Base-by-base conservation (phyloP, 2,888 invertebrate genomes). In the Branchinecta sandiegonensis region DNA sequence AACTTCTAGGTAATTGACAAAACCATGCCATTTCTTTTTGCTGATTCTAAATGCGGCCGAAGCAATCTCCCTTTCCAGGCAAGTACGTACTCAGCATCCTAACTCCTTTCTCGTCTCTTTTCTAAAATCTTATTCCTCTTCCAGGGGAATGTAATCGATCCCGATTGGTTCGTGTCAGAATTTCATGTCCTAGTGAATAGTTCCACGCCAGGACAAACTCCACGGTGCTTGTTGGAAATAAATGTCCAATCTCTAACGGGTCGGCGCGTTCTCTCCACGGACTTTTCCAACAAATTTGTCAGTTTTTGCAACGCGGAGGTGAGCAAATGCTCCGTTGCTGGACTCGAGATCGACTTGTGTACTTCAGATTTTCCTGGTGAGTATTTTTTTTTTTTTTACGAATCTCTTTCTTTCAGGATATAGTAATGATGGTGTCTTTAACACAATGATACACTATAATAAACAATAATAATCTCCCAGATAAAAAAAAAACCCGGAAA, bases 121-220 rank as follows among this genome's bases (percentile, higher is more conserved):
- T 10, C 63, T 56, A 10, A 56, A 10, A 10, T 17, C 8, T 10
- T 56, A 8, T 37, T 37, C 37, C 63, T 56, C 23, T 56, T 56
- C 63, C 63, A 56, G 63, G 63, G 63, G 9, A 23, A 56, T n/a
- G n/a, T 56, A 23, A n/a, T 56, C 23, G 63, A 56, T 56, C 63
- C 63, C n/a, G 63, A 56, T 23, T 56, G 63, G 63, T 56, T 23
- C 23, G 63, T 56, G 23, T 9, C n/a, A 10, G 63, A 56, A 23
- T 56, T 56, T 56, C n/a, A n/a, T 56, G 63, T 56, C 63, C n/a
- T 23, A 8, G n/a, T 56, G n/a, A 23, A 56, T 23, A 56, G 63
- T 23, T 37, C 37, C 37, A 56, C 12, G n/a, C 8, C n/a, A 17
- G 63, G 63, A 56, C 2, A n/a, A 56, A 9, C n/a, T 10, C 63